A percentile compares a stretch with the other conserved stretches of the same genome.
phyloP scores from a whole-genome alignment of 2,888 invertebrate genomes.

The Polydrusus pterygomalis region DNA sequence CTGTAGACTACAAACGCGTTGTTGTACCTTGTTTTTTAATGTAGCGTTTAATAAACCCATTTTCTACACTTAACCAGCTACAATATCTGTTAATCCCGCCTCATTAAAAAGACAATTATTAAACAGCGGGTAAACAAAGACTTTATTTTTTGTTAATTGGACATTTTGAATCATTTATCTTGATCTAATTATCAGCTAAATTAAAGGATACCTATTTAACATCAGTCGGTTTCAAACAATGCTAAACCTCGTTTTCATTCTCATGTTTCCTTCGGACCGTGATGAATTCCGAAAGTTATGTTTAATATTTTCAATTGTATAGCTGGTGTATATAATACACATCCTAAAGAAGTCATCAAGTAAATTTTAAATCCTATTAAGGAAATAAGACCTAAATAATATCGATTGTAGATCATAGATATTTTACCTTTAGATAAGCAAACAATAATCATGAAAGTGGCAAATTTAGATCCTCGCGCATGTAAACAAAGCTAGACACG shows the following conservation, averaged over 20 bases:
- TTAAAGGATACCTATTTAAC: conserved; percentile 44
- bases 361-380: too few relatives aligned
- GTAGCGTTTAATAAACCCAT: too few relatives aligned
- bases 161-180: conserved; percentile 20
- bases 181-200: conserved; percentile 3
- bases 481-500: too few relatives aligned
- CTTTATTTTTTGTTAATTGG: conserved; percentile 13
- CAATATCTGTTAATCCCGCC: not conserved
- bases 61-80: not conserved
- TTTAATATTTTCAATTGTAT: not conserved
- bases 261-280: conserved; percentile 33
- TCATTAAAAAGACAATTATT: conserved; percentile 1
- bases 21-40: too few relatives aligned
- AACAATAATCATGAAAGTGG: too few relatives aligned
- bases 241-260: conserved; percentile 48
- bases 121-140: conserved; percentile 14
- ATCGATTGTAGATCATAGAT: too few relatives aligned
- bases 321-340: too few relatives aligned
- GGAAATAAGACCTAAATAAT: too few relatives aligned
- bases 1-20: too few relatives aligned
- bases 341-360: too few relatives aligned
- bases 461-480: too few relatives aligned
- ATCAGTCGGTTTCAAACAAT: conserved; percentile 45
- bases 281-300: conserved; percentile 37
- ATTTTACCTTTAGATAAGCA: too few relatives aligned